Conservation (phyloP, 2,888 invertebrate species). For the Luffia ferchaultella region DNA sequence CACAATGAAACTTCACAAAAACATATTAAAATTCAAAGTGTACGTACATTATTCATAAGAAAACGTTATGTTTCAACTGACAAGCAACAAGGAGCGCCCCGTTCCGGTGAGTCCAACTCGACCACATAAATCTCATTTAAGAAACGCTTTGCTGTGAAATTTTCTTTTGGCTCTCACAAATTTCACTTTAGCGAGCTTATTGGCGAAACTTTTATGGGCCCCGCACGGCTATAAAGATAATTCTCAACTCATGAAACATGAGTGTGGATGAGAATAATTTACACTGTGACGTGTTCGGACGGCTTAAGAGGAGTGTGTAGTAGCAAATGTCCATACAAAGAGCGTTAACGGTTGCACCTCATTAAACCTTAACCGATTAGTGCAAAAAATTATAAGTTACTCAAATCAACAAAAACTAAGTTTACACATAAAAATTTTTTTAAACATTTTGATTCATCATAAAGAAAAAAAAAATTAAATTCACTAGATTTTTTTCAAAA, state of each 20-base stretch:
- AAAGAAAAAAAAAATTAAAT: too few relatives aligned
- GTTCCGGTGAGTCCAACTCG: neutral
- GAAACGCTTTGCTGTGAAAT: constrained; percentile 34
- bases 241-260: constrained; percentile 17
- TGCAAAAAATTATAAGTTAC: too few relatives aligned
- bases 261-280: neutral
- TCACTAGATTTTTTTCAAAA: too few relatives aligned
- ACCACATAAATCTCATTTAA: constrained; percentile 12
- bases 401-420: too few relatives aligned
- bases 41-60: neutral
- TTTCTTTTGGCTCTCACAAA: constrained; percentile 34
- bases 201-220: constrained; percentile 31
- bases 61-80: neutral
- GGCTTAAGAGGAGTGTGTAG: too few relatives aligned
- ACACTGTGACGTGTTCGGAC: neutral
- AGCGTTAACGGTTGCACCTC: too few relatives aligned
- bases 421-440: too few relatives aligned
- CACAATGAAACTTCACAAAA: too few relatives aligned
- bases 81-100: neutral
- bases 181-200: constrained; percentile 39
- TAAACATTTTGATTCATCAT: too few relatives aligned
- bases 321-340: too few relatives aligned
- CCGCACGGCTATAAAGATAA: constrained; percentile 35
- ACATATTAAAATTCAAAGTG: neutral
- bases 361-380: too few relatives aligned